Base-by-base conservation (phyloP, 2,797 vertebrate genomes). In the Catostomus latipinnis region DNA sequence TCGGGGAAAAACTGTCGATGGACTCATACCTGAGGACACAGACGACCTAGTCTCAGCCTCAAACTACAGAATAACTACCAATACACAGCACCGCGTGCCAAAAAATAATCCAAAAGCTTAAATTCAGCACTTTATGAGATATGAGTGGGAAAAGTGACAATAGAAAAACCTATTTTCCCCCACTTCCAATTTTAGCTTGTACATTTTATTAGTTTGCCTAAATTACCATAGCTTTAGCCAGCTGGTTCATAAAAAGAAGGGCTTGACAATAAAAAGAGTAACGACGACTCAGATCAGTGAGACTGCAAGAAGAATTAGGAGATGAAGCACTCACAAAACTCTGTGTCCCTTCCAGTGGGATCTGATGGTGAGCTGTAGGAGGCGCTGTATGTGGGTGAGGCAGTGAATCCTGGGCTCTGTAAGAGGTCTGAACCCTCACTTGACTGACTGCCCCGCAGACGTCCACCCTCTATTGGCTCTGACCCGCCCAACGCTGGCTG, bases 391-490 rank as follows among this genome's bases (percentile, higher is more conserved):
- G 89, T 84, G 57, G 95, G 93, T 5, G 95, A 95, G 77, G 90
- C 86, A 54, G 92, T 88, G 86, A 92, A 87, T 58, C 91, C 89
- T 18, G 91, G 86, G 57, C 91, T 86, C 84, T 94, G 95, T 0
- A 85, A 88, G 10, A 77, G 82, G 0, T 99, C 98, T 0, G 94
- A 82, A 84, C 95, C 95, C 43, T 99, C 98, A 1, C 91, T 95
- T 52, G 94, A 95, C 80, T 94, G 94, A 71, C 96, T 96, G 89
- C 93, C 91, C 69, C 96, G 95, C 61, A 91, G 53, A 85, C 94
- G 96, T 62, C 88, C 79, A 9, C 83, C 34, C 4, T 99, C 97
- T 6, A 86, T 86, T 67, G 95, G 94, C 52, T 99, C 98, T 0
- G 91, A 94, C 71, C 93, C 92, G 18, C 94, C 92, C 2, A 96